Percentiles rank a stretch among this genome's conserved stretches.
These are phyloP conservation scores for Xiphorhynchus erythropygius DNA, from an alignment of 2,797 vertebrate genomes.

Conservation along the genomic window DNA sequence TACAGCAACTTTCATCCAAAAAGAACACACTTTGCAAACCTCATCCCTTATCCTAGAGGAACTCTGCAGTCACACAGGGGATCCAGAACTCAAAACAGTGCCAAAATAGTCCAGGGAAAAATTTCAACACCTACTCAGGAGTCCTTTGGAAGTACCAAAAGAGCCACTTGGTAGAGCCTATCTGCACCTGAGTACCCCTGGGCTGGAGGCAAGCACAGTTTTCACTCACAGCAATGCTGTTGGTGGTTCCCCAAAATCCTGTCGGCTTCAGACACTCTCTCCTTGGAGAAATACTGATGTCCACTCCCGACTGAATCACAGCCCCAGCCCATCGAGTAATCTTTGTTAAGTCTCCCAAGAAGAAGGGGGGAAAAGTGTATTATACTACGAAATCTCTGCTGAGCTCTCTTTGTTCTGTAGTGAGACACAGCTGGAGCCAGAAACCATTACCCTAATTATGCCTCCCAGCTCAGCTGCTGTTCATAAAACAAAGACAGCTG, in stretches of 20 bases:
- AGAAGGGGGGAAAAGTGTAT: background rate
- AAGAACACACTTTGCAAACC: background rate
- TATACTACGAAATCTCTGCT: slow-evolving; percentile 15
- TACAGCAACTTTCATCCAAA: background rate
- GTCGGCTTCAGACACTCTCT: background rate
- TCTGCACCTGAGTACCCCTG: background rate
- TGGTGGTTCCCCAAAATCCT: background rate
- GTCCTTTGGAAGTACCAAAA: background rate
- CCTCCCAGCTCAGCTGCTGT: slow-evolving; percentile 35
- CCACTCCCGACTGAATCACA: background rate
- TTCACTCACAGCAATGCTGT: rapidly evolving
- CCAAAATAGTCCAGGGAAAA: background rate
- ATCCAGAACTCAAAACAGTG: background rate
- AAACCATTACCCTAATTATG: slow-evolving; percentile 53
- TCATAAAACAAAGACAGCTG: slow-evolving; percentile 58
- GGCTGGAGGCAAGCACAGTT: background rate
- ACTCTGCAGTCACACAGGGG: background rate
- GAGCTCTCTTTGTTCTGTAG: slow-evolving; percentile 50
- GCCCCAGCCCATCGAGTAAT: background rate
- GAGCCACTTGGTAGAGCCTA: background rate
- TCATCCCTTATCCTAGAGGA: background rate
- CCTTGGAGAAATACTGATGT: background rate
- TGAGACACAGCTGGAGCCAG: slow-evolving; percentile 52
- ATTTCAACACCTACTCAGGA: background rate
- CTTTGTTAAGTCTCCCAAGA: background rate